Conservation (phyloP, 1,140 invertebrate genomes). For the Caerostris extrusa region DNA sequence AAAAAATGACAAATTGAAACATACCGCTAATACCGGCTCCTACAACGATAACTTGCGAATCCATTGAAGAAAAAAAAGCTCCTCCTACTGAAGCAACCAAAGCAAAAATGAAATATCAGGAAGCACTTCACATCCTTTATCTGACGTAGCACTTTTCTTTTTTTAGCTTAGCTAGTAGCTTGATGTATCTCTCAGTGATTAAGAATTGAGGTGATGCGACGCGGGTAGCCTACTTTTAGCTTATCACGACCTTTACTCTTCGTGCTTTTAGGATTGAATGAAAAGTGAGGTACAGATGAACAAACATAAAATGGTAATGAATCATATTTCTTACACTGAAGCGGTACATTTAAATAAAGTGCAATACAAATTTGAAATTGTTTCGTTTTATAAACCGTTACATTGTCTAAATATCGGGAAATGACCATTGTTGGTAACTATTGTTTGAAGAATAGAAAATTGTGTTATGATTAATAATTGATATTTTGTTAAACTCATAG, state of each 20-base stretch:
- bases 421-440: too few relatives aligned
- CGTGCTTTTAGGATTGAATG: neutral
- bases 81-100: neutral
- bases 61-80: neutral
- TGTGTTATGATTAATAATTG: too few relatives aligned
- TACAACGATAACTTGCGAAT: conserved; percentile 76
- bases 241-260: neutral
- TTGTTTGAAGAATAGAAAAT: too few relatives aligned
- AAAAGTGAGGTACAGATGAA: neutral
- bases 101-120: neutral
- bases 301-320: neutral
- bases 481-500: too few relatives aligned
- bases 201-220: neutral
- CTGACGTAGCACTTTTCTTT: neutral
- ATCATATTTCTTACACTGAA: too few relatives aligned
- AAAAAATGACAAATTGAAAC: conserved; percentile 5
- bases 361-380: too few relatives aligned
- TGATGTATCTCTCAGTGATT: neutral
- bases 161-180: neutral
- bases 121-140: neutral
- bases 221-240: neutral
- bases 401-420: too few relatives aligned
- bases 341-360: too few relatives aligned
- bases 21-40: conserved; percentile 76
- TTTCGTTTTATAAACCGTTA: too few relatives aligned